Base-by-base conservation (phyloP, 2,113 vertebrate species). In the Thunnus thynnus region DNA sequence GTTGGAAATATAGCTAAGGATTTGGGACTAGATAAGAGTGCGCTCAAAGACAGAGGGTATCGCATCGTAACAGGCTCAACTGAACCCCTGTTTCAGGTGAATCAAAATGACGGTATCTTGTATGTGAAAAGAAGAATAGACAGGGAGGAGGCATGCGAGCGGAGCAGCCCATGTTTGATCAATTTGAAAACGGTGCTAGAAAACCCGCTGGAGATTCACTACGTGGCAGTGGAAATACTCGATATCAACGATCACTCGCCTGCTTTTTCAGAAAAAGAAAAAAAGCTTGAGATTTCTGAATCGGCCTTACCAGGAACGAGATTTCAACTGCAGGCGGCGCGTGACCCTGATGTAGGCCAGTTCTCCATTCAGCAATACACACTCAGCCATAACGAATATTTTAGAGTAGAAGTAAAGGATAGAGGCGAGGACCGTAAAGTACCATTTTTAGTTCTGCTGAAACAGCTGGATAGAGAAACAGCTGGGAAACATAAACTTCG, bases 1-100 rank as follows among this genome's bases (percentile, higher is more conserved):
- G 95, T 97, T 79, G 92, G 93, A 16, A 91, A 94, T 83, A 87
- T 93, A 22, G 93, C 93, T 1, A 94, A 87, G 46, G 95, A 96
- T 82, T 48, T 96, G 76, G 93, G 93, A 12, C 64, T 96, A 4
- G 90, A 88, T 52, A 75, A 87, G 61, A 70, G 41, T 1, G 65
- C 90, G 20, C 90, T 96, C 18, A 70, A 36, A 9, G 82, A 86
- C n/a, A 86, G 80, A 5, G 67, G 92, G 36, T 91, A 91, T 55
- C 87, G 91, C 18, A 87, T 92, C 25, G 87, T 92, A 1, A 18
- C 89, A 68, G 82, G 69, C 30, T 57, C 74, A 1, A 79, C 88
- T 7, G 55, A 95, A 68, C 84, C 91, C 20, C 66, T 88, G 41
- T 96, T 93, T 84, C 83, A 48, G 11, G 86, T 96, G 56, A 88